Conservation (phyloP, 2,113 vertebrate genomes). For the Narcine bancroftii region DNA sequence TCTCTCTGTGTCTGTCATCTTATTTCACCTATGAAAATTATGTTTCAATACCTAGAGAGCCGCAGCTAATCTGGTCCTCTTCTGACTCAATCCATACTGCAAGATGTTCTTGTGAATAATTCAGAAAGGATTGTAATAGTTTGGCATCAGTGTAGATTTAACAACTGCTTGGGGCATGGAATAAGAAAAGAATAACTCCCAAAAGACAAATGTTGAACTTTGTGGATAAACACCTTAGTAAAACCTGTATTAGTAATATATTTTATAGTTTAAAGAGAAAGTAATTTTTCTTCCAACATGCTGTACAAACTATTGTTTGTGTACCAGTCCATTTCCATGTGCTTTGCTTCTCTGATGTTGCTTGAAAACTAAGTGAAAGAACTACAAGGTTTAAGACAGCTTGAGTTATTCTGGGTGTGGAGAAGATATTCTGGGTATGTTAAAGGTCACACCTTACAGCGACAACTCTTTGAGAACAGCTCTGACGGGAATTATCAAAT, state of each 20-base stretch:
- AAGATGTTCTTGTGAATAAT: constrained; percentile 30
- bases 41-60: not conserved
- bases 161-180: not conserved
- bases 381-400: not conserved
- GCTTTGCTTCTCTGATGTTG: not conserved
- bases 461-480: too few relatives aligned
- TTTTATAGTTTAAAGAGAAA: not conserved
- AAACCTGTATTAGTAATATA: not conserved
- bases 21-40: not conserved
- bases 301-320: not conserved
- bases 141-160: not conserved
- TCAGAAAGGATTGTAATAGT: not conserved
- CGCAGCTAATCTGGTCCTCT: not conserved
- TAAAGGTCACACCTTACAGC: too few relatives aligned
- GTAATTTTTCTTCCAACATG: not conserved
- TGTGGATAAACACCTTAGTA: not conserved
- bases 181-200: not conserved
- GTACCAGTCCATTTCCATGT: not conserved
- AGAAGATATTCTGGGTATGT: too few relatives aligned
- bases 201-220: not conserved
- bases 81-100: not conserved
- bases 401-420: not conserved
- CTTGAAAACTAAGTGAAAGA: not conserved
- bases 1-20: not conserved
- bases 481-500: too few relatives aligned